Base-by-base conservation (phyloP, 2,113 vertebrate species). In the Gallinago jamesoni region DNA sequence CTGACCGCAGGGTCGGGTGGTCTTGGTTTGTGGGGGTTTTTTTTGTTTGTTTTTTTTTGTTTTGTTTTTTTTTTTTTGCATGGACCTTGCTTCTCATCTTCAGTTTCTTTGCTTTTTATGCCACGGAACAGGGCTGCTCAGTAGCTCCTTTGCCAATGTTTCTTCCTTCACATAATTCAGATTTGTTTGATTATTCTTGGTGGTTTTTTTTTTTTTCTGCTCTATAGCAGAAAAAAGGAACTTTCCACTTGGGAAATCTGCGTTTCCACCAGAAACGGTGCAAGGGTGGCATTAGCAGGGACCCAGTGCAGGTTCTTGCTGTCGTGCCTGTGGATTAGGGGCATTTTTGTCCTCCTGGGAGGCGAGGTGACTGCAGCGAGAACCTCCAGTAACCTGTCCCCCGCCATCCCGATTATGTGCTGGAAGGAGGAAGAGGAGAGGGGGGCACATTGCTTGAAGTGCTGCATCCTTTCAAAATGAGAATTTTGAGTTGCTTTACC, bases 101-200 rank as follows among this genome's bases (percentile, higher is more conserved):
- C 1, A 2, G n/a, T 87, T 84, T 8, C 20, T 30, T 55, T 89
- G 92, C 86, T 89, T 84, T 60, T 17, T 31, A 20, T 73, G 76
- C 87, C 81, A n/a, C 0, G 1, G 70, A 67, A 52, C 62, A 69
- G 77, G 74, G 75, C 84, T 87, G 86, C 85, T 92, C 35, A 3
- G 53, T 89, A 93, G 84, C 68, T 87, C 56, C 35, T 84, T 64
- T 2, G 68, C 80, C 75, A 12, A 3, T 21, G 19, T 60, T 94
- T 95, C 94, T 57, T 95, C 91, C 92, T 93, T 94, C 89, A 57
- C 74, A 62, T 91, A 62, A 90, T 68, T 91, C 60, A 31, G 60
- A 57, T 87, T 48, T 63, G 48, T 35, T 57, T 81, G 16, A 7
- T 25, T 27, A 12, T 39, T 74, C 13, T 52, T 43, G 41, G 12